Conservation (phyloP, 2,797 vertebrate species). For the Hydrocynus forskahlii region DNA sequence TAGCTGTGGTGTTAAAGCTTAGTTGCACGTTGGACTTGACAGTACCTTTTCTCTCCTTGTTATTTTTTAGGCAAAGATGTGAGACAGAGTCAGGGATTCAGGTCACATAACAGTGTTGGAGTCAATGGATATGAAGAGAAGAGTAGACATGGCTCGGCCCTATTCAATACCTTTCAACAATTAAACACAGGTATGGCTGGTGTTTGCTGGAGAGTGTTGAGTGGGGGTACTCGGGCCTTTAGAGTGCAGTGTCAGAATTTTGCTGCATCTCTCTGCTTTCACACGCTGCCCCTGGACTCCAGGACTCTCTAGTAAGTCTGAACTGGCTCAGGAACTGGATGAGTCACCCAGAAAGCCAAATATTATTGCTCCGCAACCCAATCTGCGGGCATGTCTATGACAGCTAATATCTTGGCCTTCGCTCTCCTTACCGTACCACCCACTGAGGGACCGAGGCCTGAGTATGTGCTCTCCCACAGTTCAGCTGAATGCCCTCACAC, state of each 20-base stretch:
- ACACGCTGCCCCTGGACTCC: conserved; percentile 63
- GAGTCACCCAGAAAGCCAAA: conserved; percentile 71
- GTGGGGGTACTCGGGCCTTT: background rate
- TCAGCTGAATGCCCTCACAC: conserved; percentile 65
- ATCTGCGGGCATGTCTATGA: conserved; percentile 72
- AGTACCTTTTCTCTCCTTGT: no score
- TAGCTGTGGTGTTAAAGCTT: no score
- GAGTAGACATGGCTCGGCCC: no score
- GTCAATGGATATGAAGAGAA: no score
- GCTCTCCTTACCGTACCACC: conserved; percentile 66
- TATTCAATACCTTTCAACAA: background rate
- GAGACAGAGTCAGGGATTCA: no score
- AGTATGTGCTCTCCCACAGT: conserved; percentile 60
- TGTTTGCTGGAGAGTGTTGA: background rate
- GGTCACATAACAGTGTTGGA: no score
- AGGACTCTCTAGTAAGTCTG: conserved; percentile 59
- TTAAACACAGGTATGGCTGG: background rate
- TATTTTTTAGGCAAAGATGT: no score
- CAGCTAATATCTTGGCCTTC: conserved; percentile 71
- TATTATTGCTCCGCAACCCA: conserved; percentile 75
- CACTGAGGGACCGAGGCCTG: conserved; percentile 61
- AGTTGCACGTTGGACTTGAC: no score
- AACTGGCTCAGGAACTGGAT: conserved; percentile 57
- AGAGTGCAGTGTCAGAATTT: conserved; percentile 46
- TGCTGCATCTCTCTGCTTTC: conserved; percentile 59